Conservation (phyloP, 2,888 invertebrate genomes). For the Coremacera marginata region DNA sequence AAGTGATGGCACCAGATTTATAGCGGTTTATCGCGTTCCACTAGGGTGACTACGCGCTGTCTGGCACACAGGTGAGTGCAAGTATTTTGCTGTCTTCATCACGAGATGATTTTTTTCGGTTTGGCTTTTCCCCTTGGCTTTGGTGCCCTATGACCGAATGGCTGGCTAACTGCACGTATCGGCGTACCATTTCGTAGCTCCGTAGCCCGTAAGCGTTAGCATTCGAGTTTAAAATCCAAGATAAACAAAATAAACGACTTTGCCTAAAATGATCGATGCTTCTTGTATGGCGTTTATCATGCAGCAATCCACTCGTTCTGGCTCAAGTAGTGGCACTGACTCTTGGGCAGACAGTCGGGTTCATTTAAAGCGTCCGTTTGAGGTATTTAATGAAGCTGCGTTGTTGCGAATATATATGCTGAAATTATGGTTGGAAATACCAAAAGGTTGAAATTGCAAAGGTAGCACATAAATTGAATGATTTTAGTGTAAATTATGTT, state of each 20-base stretch:
- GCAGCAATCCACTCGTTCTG: constrained; percentile 17
- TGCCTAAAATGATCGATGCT: constrained; percentile 44
- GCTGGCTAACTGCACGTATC: constrained; percentile 51
- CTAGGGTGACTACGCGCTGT: constrained; percentile 48
- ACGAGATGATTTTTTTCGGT: background rate
- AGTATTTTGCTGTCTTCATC: constrained; percentile 23
- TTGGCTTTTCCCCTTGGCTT: background rate
- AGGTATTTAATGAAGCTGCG: background rate
- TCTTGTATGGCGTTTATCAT: constrained; percentile 39
- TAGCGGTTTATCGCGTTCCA: constrained; percentile 64
- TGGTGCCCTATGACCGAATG: constrained; percentile 51
- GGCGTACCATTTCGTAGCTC: constrained; percentile 13
- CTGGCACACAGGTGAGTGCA: constrained; percentile 34
- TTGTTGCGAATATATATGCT: background rate
- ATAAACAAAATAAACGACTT: constrained; percentile 43
- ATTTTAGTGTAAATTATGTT: too few relatives aligned
- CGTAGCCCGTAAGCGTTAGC: background rate
- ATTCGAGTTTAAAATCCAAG: constrained; percentile 16
- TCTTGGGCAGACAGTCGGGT: background rate
- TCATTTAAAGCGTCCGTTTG: constrained; percentile 10
- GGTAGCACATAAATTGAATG: too few relatives aligned
- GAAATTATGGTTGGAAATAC: too few relatives aligned
- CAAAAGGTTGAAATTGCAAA: too few relatives aligned
- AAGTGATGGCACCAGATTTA: constrained; percentile 64
- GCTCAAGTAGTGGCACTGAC: background rate